Conservation (phyloP, 2,888 invertebrate species). For the Altica lythri region DNA sequence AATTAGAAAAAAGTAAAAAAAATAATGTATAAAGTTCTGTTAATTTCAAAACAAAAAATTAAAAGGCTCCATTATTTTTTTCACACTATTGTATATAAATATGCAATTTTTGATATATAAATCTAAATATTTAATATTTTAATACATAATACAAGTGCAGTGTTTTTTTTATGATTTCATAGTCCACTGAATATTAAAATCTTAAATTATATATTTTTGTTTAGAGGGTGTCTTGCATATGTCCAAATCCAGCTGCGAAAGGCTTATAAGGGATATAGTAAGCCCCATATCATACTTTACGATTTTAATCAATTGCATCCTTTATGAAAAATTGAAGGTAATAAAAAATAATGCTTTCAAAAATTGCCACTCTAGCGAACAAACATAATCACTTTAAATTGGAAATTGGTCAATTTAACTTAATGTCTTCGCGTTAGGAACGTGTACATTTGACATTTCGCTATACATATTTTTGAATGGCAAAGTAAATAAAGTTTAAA, state of each 20-base stretch:
- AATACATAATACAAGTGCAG: no score
- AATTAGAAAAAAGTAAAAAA: no score
- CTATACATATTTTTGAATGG: constrained; percentile 28
- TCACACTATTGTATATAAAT: no score
- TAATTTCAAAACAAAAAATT: no score
- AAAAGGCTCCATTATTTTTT: no score
- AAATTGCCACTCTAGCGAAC: constrained; percentile 36
- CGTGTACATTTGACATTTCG: constrained; percentile 29
- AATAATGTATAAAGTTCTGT: no score
- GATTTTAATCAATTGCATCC: constrained; percentile 27
- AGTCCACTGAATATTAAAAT: no score
- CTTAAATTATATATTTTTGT: constrained; percentile 11
- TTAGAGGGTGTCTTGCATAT: constrained; percentile 20
- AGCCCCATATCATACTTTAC: constrained; percentile 16
- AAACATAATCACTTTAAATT: constrained; percentile 36
- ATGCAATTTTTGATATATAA: no score
- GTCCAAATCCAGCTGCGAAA: constrained; percentile 14
- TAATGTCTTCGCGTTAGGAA: constrained; percentile 24
- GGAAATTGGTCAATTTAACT: constrained; percentile 35
- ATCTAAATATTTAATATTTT: no score
- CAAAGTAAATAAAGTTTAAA: constrained; percentile 27
- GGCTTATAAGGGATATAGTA: constrained; percentile 14
- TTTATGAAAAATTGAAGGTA: constrained; percentile 28
- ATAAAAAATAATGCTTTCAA: constrained; percentile 37
- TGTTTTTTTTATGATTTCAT: no score